phyloP scores from a whole-genome alignment of 2,888 invertebrate genomes.

The Apoda limacodes region DNA sequence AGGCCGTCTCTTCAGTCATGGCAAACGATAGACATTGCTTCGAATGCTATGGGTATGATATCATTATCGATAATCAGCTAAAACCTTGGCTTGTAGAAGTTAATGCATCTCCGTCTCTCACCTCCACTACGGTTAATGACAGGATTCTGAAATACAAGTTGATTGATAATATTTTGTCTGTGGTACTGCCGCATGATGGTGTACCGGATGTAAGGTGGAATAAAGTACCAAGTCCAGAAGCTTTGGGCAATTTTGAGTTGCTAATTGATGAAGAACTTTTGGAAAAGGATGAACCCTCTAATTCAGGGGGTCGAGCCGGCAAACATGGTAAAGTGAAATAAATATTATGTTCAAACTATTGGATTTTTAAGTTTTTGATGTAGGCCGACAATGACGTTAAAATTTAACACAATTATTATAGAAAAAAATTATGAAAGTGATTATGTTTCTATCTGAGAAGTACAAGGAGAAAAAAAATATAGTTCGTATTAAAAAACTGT shows the following conservation, averaged over 20 bases:
- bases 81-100: conserved; percentile 97
- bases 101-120: conserved; percentile 95
- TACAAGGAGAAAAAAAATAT: too few relatives aligned
- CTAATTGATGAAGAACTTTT: conserved; percentile 87
- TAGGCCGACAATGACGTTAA: too few relatives aligned
- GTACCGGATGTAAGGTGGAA: conserved; percentile 92
- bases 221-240: conserved; percentile 80
- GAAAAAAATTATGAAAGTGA: too few relatives aligned
- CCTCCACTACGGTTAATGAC: conserved; percentile 95
- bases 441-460: too few relatives aligned
- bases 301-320: conserved; percentile 1
- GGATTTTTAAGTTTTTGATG: too few relatives aligned
- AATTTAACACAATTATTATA: too few relatives aligned
- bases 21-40: conserved; percentile 94
- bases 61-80: conserved; percentile 92
- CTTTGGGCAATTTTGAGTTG: conserved; percentile 86
- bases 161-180: conserved; percentile 92
- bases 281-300: conserved; percentile 69
- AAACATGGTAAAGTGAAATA: conserved; percentile 11
- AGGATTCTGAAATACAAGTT: conserved; percentile 94
- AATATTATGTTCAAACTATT: too few relatives aligned
- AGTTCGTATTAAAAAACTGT: too few relatives aligned
- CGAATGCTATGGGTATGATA: conserved; percentile 96
- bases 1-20: conserved; percentile 94
- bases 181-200: conserved; percentile 90